Conservation (phyloP, 2,888 invertebrate genomes). For the Brachyopa scutellaris region DNA sequence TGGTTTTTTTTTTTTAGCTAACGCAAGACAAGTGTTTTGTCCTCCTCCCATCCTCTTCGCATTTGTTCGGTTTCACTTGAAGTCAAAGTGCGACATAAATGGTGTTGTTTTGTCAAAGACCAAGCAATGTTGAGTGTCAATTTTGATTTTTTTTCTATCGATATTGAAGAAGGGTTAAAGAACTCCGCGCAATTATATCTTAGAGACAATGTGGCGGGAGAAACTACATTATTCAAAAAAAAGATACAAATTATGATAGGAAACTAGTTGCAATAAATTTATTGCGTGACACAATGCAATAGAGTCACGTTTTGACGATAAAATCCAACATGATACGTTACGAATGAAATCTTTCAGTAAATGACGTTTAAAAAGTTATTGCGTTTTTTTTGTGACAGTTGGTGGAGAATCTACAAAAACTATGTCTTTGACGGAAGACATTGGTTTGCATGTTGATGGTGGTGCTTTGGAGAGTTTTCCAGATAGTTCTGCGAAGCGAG, state of each 20-base stretch:
- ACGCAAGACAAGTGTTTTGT: conserved; percentile 31
- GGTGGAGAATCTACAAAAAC: too few relatives aligned
- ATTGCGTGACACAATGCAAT: conserved; percentile 23
- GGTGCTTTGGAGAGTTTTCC: too few relatives aligned
- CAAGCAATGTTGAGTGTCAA: conserved; percentile 45
- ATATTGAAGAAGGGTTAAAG: conserved; percentile 42
- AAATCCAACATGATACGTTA: conserved; percentile 34
- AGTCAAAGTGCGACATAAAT: conserved; percentile 8
- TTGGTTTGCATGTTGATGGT: too few relatives aligned
- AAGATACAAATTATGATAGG: conserved; percentile 11
- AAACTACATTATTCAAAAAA: conserved; percentile 18
- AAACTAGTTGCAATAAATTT: background rate
- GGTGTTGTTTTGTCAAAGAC: conserved; percentile 34
- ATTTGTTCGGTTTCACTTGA: background rate
- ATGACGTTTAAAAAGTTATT: conserved; percentile 17
- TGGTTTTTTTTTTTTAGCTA: too few relatives aligned
- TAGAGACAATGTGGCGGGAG: conserved; percentile 41
- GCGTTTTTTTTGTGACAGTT: background rate
- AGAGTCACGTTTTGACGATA: conserved; percentile 54
- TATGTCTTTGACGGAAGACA: too few relatives aligned
- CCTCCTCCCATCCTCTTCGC: background rate
- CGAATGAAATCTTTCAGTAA: conserved; percentile 12
- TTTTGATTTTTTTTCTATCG: too few relatives aligned
- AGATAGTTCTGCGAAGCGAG: too few relatives aligned
- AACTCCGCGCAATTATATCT: too few relatives aligned